Evolutionary conservation across 1,140 invertebrate genomes (phyloP).

Genomic region (Myzus persicae): DNA sequence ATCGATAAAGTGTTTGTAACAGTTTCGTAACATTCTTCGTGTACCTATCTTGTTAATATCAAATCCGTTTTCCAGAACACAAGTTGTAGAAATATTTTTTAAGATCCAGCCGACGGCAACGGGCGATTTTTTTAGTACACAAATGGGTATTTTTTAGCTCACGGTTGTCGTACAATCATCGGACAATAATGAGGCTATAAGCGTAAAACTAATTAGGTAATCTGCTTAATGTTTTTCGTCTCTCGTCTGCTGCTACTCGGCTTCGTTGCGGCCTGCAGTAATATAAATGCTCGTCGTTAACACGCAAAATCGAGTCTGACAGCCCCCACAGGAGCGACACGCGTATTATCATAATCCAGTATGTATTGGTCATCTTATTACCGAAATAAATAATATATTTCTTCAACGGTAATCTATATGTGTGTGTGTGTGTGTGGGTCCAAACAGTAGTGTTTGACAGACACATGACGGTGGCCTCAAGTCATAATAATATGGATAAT

Average conservation of each 20-base stretch:
- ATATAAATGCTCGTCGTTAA: not conserved
- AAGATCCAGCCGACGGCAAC: not conserved
- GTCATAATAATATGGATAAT: not conserved
- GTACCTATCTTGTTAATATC: not conserved
- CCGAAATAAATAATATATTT: slow-evolving; percentile 26
- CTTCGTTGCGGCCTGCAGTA: not conserved
- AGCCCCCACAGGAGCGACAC: not conserved
- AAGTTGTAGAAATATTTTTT: not conserved
- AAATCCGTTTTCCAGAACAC: not conserved
- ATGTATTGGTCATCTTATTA: not conserved
- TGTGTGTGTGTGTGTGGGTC: not conserved
- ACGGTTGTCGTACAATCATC: not conserved
- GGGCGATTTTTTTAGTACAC: not conserved
- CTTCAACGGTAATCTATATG: not conserved
- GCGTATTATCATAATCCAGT: not conserved
- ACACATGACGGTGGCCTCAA: not conserved
- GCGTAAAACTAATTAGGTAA: slow-evolving; percentile 5
- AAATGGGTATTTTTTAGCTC: not conserved
- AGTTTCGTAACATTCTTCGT: not conserved
- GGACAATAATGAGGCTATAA: not conserved
- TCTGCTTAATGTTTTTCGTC: not conserved
- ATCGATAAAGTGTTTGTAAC: too few species aligned
- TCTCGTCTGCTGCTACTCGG: not conserved
- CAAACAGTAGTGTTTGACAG: slow-evolving; percentile 53
- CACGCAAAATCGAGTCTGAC: not conserved